A percentile compares a stretch with the other conserved stretches of the same genome.
Evolutionary conservation across 2,113 vertebrate species (phyloP).

Genomic region (Melanerpes formicivorus): DNA sequence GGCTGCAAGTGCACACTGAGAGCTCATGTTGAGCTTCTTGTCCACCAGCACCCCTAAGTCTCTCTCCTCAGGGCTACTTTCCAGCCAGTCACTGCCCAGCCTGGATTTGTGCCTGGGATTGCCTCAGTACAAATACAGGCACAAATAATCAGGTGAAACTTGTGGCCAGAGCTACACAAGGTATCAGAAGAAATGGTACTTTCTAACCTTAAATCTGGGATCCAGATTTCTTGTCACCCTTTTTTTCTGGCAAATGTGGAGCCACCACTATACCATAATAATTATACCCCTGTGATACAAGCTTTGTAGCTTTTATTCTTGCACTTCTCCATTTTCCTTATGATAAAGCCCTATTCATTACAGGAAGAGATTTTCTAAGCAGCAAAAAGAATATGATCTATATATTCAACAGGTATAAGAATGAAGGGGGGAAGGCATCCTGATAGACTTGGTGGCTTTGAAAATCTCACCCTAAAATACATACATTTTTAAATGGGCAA

Average conservation of each 20-base stretch:
- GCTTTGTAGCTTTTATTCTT: background rate
- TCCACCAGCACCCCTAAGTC: too few species aligned
- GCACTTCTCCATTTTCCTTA: background rate
- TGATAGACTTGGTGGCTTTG: background rate
- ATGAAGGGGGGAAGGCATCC: background rate
- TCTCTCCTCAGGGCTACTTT: too few species aligned
- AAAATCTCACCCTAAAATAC: conserved; percentile 21
- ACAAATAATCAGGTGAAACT: background rate
- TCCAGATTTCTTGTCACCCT: background rate
- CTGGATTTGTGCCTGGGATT: too few species aligned
- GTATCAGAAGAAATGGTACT: background rate
- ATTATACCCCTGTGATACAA: background rate
- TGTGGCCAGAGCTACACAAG: background rate
- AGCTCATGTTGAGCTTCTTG: too few species aligned
- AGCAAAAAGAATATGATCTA: background rate
- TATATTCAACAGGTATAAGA: background rate
- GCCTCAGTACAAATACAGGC: too few species aligned
- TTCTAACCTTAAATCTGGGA: background rate
- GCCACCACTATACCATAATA: background rate
- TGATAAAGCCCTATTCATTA: background rate
- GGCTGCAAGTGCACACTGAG: too few species aligned
- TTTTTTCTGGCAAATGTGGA: background rate
- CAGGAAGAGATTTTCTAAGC: background rate
- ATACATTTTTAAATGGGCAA: background rate
- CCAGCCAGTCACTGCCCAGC: too few species aligned